A percentile compares a stretch with the other conserved stretches of the same genome.
Conservation (phyloP, 2,888 invertebrate genomes). For the Epirrita christyi region DNA sequence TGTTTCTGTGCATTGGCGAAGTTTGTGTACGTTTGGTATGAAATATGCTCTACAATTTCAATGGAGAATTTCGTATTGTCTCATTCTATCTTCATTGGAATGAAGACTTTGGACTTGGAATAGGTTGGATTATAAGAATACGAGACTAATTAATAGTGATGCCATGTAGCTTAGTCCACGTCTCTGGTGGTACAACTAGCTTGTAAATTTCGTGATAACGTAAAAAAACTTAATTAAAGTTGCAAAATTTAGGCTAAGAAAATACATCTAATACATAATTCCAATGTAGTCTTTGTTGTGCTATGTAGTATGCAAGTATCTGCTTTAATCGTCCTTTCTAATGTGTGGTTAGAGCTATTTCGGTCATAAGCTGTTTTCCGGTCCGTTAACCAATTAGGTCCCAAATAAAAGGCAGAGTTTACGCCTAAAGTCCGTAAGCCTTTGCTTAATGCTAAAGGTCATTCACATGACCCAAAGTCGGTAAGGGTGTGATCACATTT, state of each 20-base stretch:
- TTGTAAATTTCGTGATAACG: too few relatives aligned
- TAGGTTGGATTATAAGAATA: too few relatives aligned
- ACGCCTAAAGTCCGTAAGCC: slow-evolving; percentile 40
- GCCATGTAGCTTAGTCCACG: too few relatives aligned
- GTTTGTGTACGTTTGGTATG: slow-evolving; percentile 31
- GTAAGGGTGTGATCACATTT: slow-evolving; percentile 12
- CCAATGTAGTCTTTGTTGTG: too few relatives aligned
- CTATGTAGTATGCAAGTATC: background rate
- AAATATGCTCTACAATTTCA: slow-evolving; percentile 2
- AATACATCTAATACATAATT: background rate
- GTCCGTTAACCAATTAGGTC: slow-evolving; percentile 52
- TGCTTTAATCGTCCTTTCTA: slow-evolving; percentile 25
- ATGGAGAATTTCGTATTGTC: background rate
- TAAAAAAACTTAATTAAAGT: too few relatives aligned
- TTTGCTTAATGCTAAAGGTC: slow-evolving; percentile 35
- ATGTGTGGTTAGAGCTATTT: slow-evolving; percentile 42
- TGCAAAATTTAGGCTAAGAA: too few relatives aligned
- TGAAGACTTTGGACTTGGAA: background rate
- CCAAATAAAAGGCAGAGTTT: slow-evolving; percentile 46
- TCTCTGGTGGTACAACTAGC: too few relatives aligned
- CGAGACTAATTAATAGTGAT: too few relatives aligned
- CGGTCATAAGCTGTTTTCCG: slow-evolving; percentile 50
- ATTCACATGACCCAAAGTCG: slow-evolving; percentile 26
- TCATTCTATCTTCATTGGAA: background rate
- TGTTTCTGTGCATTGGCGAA: slow-evolving; percentile 22